phyloP scores from a whole-genome alignment of 2,888 invertebrate genomes.

The Chloromyia formosa region DNA sequence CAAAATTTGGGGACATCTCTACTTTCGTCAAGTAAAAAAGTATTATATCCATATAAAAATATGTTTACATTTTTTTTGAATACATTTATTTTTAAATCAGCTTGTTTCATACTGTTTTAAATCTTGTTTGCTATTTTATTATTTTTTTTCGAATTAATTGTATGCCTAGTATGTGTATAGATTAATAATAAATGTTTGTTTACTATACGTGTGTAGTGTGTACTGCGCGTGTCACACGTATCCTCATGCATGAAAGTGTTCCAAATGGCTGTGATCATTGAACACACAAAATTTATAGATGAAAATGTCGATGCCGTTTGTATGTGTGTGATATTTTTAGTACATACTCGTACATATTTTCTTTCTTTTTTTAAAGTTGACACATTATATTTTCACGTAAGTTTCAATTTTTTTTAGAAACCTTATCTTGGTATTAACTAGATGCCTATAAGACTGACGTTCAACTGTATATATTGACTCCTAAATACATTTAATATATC shows the following conservation, averaged over 20 bases:
- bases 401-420: background rate
- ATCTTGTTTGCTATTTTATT: background rate
- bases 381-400: background rate
- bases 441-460: too few relatives aligned
- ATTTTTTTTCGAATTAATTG: background rate
- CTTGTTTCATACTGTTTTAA: conserved; percentile 17
- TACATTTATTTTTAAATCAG: conserved; percentile 6
- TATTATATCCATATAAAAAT: conserved; percentile 41
- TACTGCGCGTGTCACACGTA: background rate
- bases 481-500: conserved; percentile 1
- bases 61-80: conserved; percentile 37
- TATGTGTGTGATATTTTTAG: background rate
- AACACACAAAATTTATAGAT: background rate
- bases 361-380: background rate
- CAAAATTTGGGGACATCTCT: conserved; percentile 26
- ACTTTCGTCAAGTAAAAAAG: conserved; percentile 41
- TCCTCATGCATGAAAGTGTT: background rate
- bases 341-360: background rate
- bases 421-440: too few relatives aligned
- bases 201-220: background rate
- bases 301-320: background rate
- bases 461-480: background rate
- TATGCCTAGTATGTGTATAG: conserved; percentile 12
- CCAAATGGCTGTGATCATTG: background rate
- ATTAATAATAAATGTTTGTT: conserved; percentile 18